phyloP scores from a whole-genome alignment of 2,888 invertebrate species.

The Ennomos fuscantarius region DNA sequence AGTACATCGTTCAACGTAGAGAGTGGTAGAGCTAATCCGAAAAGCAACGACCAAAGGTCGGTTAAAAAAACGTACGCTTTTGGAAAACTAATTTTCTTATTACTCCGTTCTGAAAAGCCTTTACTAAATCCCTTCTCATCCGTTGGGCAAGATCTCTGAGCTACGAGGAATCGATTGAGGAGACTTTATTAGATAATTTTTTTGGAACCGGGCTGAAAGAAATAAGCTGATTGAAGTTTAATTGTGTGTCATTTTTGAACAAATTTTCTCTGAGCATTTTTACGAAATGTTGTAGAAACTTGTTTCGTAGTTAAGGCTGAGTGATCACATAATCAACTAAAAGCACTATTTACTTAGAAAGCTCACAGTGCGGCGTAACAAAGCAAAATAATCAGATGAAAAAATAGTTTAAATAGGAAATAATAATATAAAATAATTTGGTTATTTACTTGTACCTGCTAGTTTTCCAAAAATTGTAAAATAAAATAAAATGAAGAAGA shows the following conservation, averaged over 20 bases:
- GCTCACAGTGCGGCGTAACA: no score
- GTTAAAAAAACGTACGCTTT: slow-evolving; percentile 14
- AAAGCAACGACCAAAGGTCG: slow-evolving; percentile 2
- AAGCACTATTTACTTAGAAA: no score
- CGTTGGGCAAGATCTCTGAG: slow-evolving; percentile 43
- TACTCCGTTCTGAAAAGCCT: slow-evolving; percentile 44
- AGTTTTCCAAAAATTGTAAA: no score
- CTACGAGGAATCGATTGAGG: slow-evolving; percentile 42
- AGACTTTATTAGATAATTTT: slow-evolving; percentile 45
- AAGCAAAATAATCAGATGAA: no score
- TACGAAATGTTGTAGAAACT: not conserved
- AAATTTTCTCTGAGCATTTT: slow-evolving; percentile 7
- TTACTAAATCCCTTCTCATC: slow-evolving; percentile 44
- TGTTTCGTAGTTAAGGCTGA: not conserved
- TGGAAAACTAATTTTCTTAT: slow-evolving; percentile 44
- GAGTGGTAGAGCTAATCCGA: slow-evolving; percentile 1
- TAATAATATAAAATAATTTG: no score
- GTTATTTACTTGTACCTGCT: no score
- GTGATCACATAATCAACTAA: no score
- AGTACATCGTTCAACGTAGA: not conserved
- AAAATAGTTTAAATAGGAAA: no score
- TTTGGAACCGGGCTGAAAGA: slow-evolving; percentile 32
- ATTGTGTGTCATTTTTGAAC: slow-evolving; percentile 17
- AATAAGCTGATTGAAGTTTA: slow-evolving; percentile 35
- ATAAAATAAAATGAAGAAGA: no score